These are phyloP conservation scores for Drosophila paramelanica DNA, from an alignment of 2,888 invertebrate genomes.

Conservation along the genomic window DNA sequence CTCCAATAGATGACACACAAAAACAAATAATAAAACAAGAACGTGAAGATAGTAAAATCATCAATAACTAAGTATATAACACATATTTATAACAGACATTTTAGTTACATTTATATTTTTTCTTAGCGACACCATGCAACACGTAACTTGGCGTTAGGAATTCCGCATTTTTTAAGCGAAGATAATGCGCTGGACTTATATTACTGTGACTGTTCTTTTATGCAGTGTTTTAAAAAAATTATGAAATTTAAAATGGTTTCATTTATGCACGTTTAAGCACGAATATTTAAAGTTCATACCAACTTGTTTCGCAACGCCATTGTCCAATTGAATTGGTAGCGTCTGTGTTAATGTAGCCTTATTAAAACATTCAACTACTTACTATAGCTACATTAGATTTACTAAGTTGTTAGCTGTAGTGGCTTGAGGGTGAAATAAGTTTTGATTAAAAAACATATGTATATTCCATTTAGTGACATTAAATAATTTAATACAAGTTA, in stretches of 20 bases:
- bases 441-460: constrained; percentile 45
- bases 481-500: constrained; percentile 58
- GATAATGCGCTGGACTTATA: constrained; percentile 12
- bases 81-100: background rate
- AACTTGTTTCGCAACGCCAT: constrained; percentile 51
- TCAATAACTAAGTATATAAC: constrained; percentile 38
- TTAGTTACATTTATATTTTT: background rate
- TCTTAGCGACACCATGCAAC: constrained; percentile 6
- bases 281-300: constrained; percentile 36
- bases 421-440: constrained; percentile 49
- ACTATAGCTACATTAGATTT: constrained; percentile 41
- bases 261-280: constrained; percentile 32
- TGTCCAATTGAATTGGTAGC: constrained; percentile 71
- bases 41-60: constrained; percentile 23
- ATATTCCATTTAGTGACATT: constrained; percentile 67
- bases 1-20: constrained; percentile 7
- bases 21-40: constrained; percentile 19
- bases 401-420: constrained; percentile 42
- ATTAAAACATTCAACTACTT: constrained; percentile 42
- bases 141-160: background rate
- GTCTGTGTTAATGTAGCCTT: constrained; percentile 49
- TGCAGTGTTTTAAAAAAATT: constrained; percentile 5
- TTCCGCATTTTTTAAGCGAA: constrained; percentile 13
- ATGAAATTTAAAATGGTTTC: constrained; percentile 1
- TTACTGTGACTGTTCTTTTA: constrained; percentile 8